A percentile compares a stretch with the other conserved stretches of the same genome.
These are phyloP conservation scores for Ochropleura plecta DNA, from an alignment of 2,888 invertebrate genomes.

Conservation along the genomic window DNA sequence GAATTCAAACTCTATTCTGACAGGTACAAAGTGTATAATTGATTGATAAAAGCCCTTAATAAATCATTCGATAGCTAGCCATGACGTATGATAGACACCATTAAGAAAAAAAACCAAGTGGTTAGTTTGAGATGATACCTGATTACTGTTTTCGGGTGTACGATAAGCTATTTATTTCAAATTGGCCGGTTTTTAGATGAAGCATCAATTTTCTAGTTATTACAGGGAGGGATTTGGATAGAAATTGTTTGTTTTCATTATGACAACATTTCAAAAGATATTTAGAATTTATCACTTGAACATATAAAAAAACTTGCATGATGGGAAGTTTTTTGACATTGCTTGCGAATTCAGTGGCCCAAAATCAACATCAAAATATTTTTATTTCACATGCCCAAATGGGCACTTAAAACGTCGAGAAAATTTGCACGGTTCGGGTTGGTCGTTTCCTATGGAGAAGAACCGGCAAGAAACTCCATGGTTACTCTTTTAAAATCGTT, in stretches of 20 bases:
- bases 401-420: too few species aligned
- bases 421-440: too few species aligned
- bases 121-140: constrained; percentile 78
- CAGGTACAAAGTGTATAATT: constrained; percentile 71
- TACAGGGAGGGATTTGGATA: constrained; percentile 51
- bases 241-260: not conserved
- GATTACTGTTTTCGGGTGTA: constrained; percentile 78
- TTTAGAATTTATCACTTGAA: not conserved
- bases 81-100: constrained; percentile 82
- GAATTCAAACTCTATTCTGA: constrained; percentile 69
- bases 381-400: too few species aligned
- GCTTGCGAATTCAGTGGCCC: too few species aligned
- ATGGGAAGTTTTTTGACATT: not conserved
- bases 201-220: constrained; percentile 67
- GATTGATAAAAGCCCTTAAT: constrained; percentile 72
- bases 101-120: constrained; percentile 75
- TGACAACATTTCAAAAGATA: not conserved
- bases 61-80: constrained; percentile 82
- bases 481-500: too few species aligned
- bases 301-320: not conserved
- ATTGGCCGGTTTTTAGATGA: constrained; percentile 79
- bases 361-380: too few species aligned
- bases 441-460: too few species aligned
- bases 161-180: constrained; percentile 83
- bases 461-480: too few species aligned